Percentiles rank a stretch among this genome's conserved stretches.
Conservation (phyloP, 2,113 vertebrate genomes). For the Piprites chloris region DNA sequence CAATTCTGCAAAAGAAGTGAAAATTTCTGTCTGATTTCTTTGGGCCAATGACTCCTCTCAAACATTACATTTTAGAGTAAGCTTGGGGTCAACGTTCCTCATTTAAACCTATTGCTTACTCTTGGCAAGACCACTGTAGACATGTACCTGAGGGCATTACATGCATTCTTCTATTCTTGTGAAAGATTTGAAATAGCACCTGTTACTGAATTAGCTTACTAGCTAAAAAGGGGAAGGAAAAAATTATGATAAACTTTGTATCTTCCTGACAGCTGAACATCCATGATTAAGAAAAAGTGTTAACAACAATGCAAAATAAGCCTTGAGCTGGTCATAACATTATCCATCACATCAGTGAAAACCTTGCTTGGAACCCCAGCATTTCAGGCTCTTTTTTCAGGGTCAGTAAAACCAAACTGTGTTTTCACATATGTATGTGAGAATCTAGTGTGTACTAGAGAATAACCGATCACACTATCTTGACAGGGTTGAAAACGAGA, state of each 20-base stretch:
- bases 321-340: not conserved
- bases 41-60: not conserved
- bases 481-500: not conserved
- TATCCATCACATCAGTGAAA: not conserved
- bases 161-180: not conserved
- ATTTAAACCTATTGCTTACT: not conserved
- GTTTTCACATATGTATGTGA: not conserved
- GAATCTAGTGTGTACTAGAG: not conserved
- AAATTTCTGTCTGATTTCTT: not conserved
- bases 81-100: not conserved
- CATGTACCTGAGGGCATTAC: not conserved
- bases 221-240: not conserved
- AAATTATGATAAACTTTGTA: not conserved
- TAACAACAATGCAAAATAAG: slow-evolving; percentile 13
- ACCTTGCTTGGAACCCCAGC: not conserved
- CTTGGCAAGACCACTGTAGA: not conserved
- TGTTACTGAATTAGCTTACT: not conserved
- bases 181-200: not conserved
- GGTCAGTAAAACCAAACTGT: not conserved
- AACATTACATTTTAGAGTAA: not conserved
- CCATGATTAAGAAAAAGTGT: not conserved
- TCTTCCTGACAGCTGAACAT: slow-evolving; percentile 20
- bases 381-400: not conserved
- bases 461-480: not conserved
- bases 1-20: not conserved